Percentiles rank a stretch among this genome's conserved stretches.
Evolutionary conservation across 2,888 invertebrate genomes (phyloP).

Genomic region (Aspidapion aeneum): DNA sequence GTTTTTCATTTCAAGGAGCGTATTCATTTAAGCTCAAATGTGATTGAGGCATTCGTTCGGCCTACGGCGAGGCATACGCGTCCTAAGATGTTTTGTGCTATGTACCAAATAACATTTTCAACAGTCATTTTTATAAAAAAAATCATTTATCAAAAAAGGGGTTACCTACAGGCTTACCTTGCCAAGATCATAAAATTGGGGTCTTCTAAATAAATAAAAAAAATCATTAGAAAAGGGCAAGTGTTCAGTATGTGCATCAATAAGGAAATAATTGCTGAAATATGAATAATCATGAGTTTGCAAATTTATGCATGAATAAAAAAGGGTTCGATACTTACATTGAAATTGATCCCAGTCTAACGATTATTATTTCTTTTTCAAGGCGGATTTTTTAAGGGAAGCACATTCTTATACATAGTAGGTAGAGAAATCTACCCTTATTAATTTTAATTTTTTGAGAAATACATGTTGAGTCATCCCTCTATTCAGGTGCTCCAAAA

Average conservation of each 20-base stretch:
- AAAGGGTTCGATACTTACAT: conserved; percentile 13
- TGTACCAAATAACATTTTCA: no score
- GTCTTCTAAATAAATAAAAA: neutral
- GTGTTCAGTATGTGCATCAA: conserved; percentile 9
- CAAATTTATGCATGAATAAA: conserved; percentile 25
- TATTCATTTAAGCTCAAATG: no score
- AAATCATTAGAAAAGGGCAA: conserved; percentile 12
- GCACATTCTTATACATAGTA: neutral
- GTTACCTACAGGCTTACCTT: no score
- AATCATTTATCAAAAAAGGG: no score
- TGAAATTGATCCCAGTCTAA: neutral
- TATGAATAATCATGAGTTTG: conserved; percentile 35
- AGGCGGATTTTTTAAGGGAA: neutral
- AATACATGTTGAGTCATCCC: neutral
- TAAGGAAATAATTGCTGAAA: conserved; percentile 21
- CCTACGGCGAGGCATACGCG: no score
- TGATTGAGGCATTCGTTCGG: no score
- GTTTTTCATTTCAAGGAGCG: no score
- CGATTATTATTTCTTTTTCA: neutral
- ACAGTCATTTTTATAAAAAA: no score
- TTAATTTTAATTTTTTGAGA: neutral
- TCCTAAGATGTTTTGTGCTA: no score
- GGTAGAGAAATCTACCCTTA: neutral
- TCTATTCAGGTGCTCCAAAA: neutral
- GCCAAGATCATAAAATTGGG: no score